phyloP scores from a whole-genome alignment of 2,797 vertebrate genomes.

The Alfaro cultratus region DNA sequence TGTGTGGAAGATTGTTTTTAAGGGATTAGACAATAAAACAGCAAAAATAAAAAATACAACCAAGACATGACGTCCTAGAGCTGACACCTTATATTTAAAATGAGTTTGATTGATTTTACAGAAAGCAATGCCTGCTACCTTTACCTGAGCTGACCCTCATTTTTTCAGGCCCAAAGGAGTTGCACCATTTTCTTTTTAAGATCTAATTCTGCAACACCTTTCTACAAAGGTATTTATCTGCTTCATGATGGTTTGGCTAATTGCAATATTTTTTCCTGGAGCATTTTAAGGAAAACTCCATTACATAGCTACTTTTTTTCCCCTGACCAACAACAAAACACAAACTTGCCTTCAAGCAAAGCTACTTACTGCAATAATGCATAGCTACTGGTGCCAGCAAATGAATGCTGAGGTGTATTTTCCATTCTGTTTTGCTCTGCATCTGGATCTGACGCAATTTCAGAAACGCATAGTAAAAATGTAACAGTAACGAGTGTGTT shows the following conservation, averaged over 20 bases:
- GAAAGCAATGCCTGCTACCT: not conserved
- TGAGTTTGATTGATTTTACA: not conserved
- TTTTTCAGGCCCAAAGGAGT: not conserved
- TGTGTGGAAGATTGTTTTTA: not conserved
- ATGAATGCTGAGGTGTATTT: not conserved
- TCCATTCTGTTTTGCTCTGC: not conserved
- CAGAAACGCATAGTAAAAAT: not conserved
- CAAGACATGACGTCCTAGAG: not conserved
- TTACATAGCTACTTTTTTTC: not conserved
- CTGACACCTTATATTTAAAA: not conserved
- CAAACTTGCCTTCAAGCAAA: not conserved
- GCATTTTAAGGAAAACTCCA: not conserved
- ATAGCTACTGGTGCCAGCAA: not conserved
- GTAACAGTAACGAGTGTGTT: not conserved
- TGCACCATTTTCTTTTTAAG: not conserved
- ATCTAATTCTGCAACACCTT: not conserved
- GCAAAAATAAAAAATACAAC: not conserved
- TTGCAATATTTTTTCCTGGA: not conserved
- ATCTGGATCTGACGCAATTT: not conserved
- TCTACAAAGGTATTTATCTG: not conserved
- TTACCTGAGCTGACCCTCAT: not conserved
- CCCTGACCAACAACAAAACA: not conserved
- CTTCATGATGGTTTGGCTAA: not conserved
- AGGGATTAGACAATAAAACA: not conserved
- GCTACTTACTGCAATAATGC: not conserved